These are phyloP conservation scores for Cervus canadensis DNA, from an alignment of 2,113 vertebrate species.

Conservation along the genomic window DNA sequence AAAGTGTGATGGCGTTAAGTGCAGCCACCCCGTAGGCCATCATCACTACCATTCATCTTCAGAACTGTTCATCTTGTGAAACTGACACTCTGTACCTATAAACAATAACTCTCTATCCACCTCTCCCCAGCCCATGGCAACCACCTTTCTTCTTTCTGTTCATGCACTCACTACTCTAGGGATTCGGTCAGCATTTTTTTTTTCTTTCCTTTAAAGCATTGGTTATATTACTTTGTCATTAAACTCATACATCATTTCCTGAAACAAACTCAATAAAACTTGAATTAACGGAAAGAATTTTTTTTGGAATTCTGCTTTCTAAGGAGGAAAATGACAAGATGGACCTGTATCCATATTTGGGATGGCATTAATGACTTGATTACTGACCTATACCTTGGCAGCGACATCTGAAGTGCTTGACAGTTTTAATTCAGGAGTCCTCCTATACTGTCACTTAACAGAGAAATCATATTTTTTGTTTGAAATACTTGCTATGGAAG, in stretches of 20 bases:
- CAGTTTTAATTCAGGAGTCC: not conserved
- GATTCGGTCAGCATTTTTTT: not conserved
- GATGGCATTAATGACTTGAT: not conserved
- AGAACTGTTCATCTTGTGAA: not conserved
- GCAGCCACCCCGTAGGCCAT: not conserved
- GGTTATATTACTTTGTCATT: not conserved
- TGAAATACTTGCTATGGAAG: not conserved
- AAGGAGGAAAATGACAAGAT: not conserved
- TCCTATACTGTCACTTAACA: not conserved
- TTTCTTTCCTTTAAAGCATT: not conserved
- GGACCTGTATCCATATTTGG: not conserved
- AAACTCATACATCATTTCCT: not conserved
- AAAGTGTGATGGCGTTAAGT: not conserved
- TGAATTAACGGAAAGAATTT: not conserved
- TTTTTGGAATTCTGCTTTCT: not conserved
- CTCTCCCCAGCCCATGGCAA: not conserved
- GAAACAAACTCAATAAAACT: not conserved
- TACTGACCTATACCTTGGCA: not conserved
- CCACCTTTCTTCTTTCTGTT: not conserved
- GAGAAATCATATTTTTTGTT: not conserved
- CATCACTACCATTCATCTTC: not conserved
- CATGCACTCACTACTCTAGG: not conserved
- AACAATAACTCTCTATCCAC: not conserved
- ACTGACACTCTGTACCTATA: not conserved
- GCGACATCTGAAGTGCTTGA: not conserved